Percentiles rank a stretch among this genome's conserved stretches.
Evolutionary conservation across 2,797 vertebrate species (phyloP).

Genomic region (Platalea minor): DNA sequence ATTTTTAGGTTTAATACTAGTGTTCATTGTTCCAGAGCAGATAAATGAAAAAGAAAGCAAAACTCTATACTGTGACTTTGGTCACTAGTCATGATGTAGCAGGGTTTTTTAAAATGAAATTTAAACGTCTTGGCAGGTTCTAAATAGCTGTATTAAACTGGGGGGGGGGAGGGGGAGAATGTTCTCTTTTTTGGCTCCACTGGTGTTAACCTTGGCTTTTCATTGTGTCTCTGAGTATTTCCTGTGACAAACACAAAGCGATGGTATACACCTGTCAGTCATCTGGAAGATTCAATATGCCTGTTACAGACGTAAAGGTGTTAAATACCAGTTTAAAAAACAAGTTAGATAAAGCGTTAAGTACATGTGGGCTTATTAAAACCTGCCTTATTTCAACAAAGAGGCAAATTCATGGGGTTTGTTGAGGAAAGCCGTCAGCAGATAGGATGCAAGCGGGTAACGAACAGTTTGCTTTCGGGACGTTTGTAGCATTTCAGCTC

Average conservation of each 20-base stretch:
- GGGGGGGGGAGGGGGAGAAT: too few species aligned
- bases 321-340: neutral
- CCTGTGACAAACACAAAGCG: neutral
- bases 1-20: neutral
- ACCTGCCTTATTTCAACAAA: neutral
- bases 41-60: neutral
- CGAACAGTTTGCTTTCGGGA: fast-evolving
- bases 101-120: neutral
- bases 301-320: neutral
- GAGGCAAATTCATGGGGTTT: neutral
- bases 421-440: neutral
- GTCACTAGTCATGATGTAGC: neutral
- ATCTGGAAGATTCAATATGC: neutral
- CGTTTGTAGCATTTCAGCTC: neutral
- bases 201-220: neutral
- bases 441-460: neutral
- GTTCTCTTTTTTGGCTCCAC: neutral
- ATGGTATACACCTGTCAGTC: neutral
- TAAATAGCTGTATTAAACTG: neutral
- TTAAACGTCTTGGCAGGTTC: neutral
- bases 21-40: neutral
- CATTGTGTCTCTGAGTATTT: neutral
- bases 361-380: neutral
- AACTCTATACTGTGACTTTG: neutral
- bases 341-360: neutral